A percentile compares a stretch with the other conserved stretches of the same genome.
These are phyloP conservation scores for Corynorhinus townsendii DNA, from an alignment of 2,113 vertebrate genomes.

Conservation along the genomic window DNA sequence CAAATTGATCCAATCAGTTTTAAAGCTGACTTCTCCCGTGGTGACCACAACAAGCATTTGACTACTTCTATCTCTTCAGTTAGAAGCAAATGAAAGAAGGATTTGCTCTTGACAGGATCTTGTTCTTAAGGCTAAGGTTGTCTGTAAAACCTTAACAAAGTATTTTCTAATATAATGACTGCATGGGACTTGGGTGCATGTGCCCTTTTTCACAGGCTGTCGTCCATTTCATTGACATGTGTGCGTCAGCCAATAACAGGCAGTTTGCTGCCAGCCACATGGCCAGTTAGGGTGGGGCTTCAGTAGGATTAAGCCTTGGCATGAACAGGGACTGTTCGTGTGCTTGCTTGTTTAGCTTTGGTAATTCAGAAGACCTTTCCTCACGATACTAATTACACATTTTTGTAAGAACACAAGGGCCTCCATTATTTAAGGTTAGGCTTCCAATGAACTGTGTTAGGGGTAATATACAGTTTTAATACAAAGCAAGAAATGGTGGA, in stretches of 20 bases:
- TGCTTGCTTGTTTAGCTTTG: slow-evolving; percentile 32
- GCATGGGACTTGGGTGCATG: not conserved
- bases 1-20: slow-evolving; percentile 59
- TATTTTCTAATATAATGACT: slow-evolving; percentile 54
- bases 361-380: slow-evolving; percentile 14
- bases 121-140: slow-evolving; percentile 39
- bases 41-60: slow-evolving; percentile 47
- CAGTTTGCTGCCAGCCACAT: slow-evolving; percentile 41
- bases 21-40: slow-evolving; percentile 56
- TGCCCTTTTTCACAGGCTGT: slow-evolving; percentile 36
- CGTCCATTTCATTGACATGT: slow-evolving; percentile 56
- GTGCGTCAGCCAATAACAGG: slow-evolving; percentile 49
- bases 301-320: slow-evolving; percentile 1
- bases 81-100: slow-evolving; percentile 49
- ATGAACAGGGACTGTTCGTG: slow-evolving; percentile 29
- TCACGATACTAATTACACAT: not conserved
- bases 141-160: slow-evolving; percentile 44
- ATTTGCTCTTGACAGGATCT: slow-evolving; percentile 50
- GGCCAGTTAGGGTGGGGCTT: slow-evolving; percentile 48
- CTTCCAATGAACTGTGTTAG: not conserved
- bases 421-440: not conserved
- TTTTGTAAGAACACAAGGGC: not conserved
- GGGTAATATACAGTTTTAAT: not conserved
- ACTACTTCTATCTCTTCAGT: slow-evolving; percentile 33
- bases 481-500: not conserved